Conservation (phyloP, 2,797 vertebrate species). For the Danio aesculapii region DNA sequence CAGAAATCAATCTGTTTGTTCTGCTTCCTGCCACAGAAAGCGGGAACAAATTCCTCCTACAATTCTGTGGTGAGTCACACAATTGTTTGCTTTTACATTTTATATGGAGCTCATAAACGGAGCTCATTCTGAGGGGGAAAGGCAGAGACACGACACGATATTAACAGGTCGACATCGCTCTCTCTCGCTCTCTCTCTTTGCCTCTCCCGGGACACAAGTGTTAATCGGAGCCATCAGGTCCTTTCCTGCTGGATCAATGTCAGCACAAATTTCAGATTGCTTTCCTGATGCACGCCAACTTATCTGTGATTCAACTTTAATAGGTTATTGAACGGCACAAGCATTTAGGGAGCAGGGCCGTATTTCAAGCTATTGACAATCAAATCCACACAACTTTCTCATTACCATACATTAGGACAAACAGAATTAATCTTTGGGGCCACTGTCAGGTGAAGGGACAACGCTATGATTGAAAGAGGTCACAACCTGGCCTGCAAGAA, state of each 20-base stretch:
- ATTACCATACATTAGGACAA: conserved; percentile 85
- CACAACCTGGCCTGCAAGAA: conserved; percentile 4
- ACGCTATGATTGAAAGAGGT: conserved; percentile 46
- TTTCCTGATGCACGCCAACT: conserved; percentile 83
- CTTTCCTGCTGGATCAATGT: conserved; percentile 86
- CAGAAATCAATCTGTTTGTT: conserved; percentile 54
- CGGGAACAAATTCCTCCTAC: not conserved
- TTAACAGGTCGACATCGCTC: conserved; percentile 70
- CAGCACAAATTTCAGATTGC: conserved; percentile 88
- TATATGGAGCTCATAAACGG: conserved; percentile 72
- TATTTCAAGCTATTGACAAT: conserved; percentile 86
- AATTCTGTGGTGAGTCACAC: conserved; percentile 41
- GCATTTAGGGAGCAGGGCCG: conserved; percentile 82
- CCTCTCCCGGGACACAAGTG: conserved; percentile 76
- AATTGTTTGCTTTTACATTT: conserved; percentile 48
- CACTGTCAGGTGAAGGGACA: conserved; percentile 66
- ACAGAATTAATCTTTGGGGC: conserved; percentile 77
- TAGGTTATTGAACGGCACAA: conserved; percentile 84
- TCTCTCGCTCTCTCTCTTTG: conserved; percentile 61
- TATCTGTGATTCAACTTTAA: conserved; percentile 88
- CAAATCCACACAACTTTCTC: conserved; percentile 82
- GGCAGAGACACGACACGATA: conserved; percentile 72
- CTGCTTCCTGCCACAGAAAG: conserved; percentile 11
- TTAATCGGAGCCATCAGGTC: conserved; percentile 85
- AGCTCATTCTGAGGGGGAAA: conserved; percentile 72